Evolutionary conservation across 2,888 invertebrate species (phyloP), one percentile per base, ranked within the genome.

Genomic region (Troides helena): DNA sequence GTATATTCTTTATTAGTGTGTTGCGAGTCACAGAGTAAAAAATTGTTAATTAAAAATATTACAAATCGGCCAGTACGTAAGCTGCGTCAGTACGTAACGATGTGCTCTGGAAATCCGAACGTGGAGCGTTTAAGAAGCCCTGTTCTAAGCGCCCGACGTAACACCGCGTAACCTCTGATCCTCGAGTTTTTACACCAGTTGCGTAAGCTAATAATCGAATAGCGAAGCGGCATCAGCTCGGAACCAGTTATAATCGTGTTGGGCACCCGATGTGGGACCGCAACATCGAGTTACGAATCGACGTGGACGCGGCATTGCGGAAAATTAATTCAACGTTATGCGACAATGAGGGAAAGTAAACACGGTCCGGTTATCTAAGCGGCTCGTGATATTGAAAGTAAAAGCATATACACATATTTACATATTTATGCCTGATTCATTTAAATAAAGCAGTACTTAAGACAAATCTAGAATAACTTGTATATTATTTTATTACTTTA

Each of bases 171-270:
- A 75, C 77, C 75, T 75, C 74, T 74, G 75, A 73, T 77, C 74
- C 72, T 67, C 66, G 17, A 73, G 70, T 78, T 76, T 77, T 77
- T 75, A 74, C 75, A 71, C 65, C 59, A 69, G 65, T 77, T 74
- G 71, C 76, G 76, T 76, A 78, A 79, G 68, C 67, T 66, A 71
- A 73, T 74, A 74, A 76, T 77, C 75, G 76, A 76, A 74, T 76
- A 76, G 76, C 76, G 76, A 72, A 73, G 74, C 75, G 72, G 73
- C 73, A 76, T 77, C 75, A 74, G 75, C 46, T 30, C 39, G 25
- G 71, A 78, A 80, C 80, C 78, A 71, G 81, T 80, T 78, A 23
- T 65, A 71, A 76, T 73, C 73, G 74, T 73, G 75, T 67, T 36
- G 62, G 64, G 58, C 61, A 56, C 60, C 69, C 65, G 65, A 72